Evolutionary conservation across 2,888 invertebrate species (phyloP).

Genomic region (Lomographa bimaculata): DNA sequence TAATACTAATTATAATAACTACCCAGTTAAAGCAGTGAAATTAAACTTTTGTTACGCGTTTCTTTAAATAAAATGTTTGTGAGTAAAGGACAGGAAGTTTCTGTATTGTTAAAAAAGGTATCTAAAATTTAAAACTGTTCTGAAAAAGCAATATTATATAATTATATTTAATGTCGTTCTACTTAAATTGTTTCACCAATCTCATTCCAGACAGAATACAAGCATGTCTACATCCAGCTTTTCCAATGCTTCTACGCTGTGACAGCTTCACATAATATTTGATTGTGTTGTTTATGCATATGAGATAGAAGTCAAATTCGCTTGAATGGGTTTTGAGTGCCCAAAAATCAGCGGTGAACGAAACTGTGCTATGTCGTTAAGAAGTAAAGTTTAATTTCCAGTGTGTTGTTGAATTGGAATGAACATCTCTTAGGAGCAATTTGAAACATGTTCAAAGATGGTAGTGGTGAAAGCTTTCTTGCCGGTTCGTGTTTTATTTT

Average conservation of each 20-base stretch:
- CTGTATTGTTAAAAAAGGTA: no score
- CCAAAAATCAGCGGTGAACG: conserved; percentile 7
- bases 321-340: conserved; percentile 29
- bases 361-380: conserved; percentile 19
- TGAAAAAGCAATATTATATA: no score
- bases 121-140: no score
- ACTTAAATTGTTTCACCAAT: no score
- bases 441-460: conserved; percentile 71
- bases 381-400: conserved; percentile 40
- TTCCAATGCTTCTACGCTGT: conserved; percentile 9
- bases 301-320: conserved; percentile 35
- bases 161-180: no score
- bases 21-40: no score
- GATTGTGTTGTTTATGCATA: conserved; percentile 35
- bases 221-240: no score
- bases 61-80: no score
- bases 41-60: no score
- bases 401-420: conserved; percentile 19
- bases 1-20: no score
- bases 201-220: no score
- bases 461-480: conserved; percentile 71
- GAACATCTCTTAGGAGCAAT: conserved; percentile 65
- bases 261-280: conserved; percentile 41
- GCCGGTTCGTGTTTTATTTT: conserved; percentile 72
- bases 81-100: no score